Conservation (phyloP, 2,797 vertebrate genomes). For the Phataginus tricuspis region DNA sequence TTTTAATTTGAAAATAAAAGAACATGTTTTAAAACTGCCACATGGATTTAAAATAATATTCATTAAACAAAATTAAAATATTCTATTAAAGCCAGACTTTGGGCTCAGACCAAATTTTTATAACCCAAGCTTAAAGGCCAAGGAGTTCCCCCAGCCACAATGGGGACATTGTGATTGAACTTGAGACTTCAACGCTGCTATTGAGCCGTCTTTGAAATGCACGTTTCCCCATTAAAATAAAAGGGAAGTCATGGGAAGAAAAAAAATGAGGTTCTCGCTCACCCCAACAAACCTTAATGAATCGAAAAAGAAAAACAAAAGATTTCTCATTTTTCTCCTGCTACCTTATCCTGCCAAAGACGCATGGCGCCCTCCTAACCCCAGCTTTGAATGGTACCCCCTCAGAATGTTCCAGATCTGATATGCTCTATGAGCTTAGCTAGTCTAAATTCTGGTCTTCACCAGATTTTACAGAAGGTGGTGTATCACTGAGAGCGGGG, state of each 20-base stretch:
- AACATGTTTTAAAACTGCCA: constrained; percentile 78
- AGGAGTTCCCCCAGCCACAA: constrained; percentile 76
- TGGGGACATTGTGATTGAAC: constrained; percentile 79
- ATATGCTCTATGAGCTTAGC: not conserved
- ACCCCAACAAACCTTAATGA: constrained; percentile 65
- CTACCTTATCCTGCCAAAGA: constrained; percentile 51
- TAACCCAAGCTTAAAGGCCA: constrained; percentile 80
- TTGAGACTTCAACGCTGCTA: constrained; percentile 64
- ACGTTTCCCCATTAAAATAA: constrained; percentile 71
- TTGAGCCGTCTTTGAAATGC: constrained; percentile 76
- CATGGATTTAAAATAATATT: constrained; percentile 81
- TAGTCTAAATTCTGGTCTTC: not conserved
- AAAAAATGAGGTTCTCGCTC: constrained; percentile 58
- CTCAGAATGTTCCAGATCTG: constrained; percentile 17
- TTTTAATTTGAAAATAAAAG: constrained; percentile 80
- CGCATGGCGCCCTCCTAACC: not conserved
- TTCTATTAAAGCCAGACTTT: constrained; percentile 82
- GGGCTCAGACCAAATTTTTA: constrained; percentile 81
- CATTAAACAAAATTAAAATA: constrained; percentile 83
- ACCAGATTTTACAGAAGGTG: not conserved
- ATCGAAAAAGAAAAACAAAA: constrained; percentile 76
- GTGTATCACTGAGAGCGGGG: not conserved
- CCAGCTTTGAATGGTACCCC: not conserved
- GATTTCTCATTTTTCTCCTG: constrained; percentile 58
- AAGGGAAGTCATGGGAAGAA: constrained; percentile 67